phyloP scores from a whole-genome alignment of 1,140 invertebrate genomes.

The Babylonia areolata region DNA sequence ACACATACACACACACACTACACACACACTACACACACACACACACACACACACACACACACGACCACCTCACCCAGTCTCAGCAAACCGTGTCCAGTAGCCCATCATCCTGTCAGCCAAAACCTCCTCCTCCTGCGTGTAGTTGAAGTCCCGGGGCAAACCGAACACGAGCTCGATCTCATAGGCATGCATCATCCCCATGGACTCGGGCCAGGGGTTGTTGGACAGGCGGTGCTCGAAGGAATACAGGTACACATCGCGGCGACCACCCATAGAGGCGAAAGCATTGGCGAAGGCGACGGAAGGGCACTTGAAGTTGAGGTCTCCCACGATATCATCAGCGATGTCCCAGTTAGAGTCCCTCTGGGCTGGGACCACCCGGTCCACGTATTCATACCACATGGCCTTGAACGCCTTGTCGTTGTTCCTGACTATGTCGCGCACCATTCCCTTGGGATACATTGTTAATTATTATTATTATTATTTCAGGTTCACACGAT shows the following conservation, averaged over 20 bases:
- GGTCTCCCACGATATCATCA: slow-evolving; percentile 61
- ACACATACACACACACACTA: too few relatives aligned
- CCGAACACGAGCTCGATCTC: slow-evolving; percentile 96
- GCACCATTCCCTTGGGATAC: not conserved
- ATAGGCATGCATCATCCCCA: slow-evolving; percentile 95
- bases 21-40: too few relatives aligned
- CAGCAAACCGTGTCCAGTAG: too few relatives aligned
- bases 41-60: too few relatives aligned
- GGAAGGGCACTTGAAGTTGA: slow-evolving; percentile 62
- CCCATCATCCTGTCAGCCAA: slow-evolving; percentile 92
- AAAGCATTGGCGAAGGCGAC: slow-evolving; percentile 58
- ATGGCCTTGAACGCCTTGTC: slow-evolving; percentile 12
- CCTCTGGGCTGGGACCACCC: not conserved
- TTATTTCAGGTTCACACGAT: too few relatives aligned
- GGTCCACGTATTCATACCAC: slow-evolving; percentile 47
- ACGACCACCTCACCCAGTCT: too few relatives aligned
- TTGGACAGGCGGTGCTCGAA: too few relatives aligned
- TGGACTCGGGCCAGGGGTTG: slow-evolving; percentile 96
- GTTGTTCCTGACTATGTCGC: not conserved
- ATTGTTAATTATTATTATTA: too few relatives aligned
- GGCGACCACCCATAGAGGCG: slow-evolving; percentile 60
- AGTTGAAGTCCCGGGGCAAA: slow-evolving; percentile 86
- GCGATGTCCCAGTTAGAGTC: slow-evolving; percentile 50
- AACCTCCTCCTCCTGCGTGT: slow-evolving; percentile 90
- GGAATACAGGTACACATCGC: too few relatives aligned